Evolutionary conservation across 2,888 invertebrate genomes (phyloP), one percentile per base, ranked within the genome.

Genomic region (Mythimna pallens): DNA sequence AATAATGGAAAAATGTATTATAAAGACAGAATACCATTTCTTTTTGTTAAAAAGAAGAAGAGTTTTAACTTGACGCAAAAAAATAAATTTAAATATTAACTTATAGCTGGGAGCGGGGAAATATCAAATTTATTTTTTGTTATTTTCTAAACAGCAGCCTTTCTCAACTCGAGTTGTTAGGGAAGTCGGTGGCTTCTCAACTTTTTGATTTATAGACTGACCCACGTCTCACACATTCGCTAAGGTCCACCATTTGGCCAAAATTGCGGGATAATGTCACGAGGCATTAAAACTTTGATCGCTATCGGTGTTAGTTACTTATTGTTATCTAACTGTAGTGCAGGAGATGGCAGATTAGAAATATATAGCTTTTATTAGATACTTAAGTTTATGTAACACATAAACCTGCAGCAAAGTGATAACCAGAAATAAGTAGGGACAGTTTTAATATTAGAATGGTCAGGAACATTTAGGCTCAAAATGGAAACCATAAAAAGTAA

Each of bases 161-260:
- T 91, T 89, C 86, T 79, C 68, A 89, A 90, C 88, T 89, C 81
- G 76, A 77, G 84, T 89, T 89, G 85, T 87, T 87, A 87, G 84
- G 78, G 78, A 87, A 92, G 85, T 88, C 87, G 86, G 85, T 86
- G 88, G 87, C 87, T 91, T 89, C 84, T 87, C 68, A 93, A 93
- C 88, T 93, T 93, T 91, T 88, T 92, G 93, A 93, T 94, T 88
- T 89, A 89, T 87, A 70, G 67, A 84, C 73, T 84, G 80, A 78
- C 84, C 84, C 86, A 80, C 84, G 84, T 84, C 89, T 85, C 82
- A 88, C 91, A 89, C 91, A 88, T 87, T 84, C 85, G 83, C 88
- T 90, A 85, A 85, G 84, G 81, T 88, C 84, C 85, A 87, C 88
- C 91, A 89, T 90, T 91, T 90, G 90, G 85, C 82, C 83, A 84